A percentile compares a stretch with the other conserved stretches of the same genome.
These are phyloP conservation scores for Spodoptera litura DNA, from an alignment of 1,140 invertebrate genomes.

Conservation along the genomic window DNA sequence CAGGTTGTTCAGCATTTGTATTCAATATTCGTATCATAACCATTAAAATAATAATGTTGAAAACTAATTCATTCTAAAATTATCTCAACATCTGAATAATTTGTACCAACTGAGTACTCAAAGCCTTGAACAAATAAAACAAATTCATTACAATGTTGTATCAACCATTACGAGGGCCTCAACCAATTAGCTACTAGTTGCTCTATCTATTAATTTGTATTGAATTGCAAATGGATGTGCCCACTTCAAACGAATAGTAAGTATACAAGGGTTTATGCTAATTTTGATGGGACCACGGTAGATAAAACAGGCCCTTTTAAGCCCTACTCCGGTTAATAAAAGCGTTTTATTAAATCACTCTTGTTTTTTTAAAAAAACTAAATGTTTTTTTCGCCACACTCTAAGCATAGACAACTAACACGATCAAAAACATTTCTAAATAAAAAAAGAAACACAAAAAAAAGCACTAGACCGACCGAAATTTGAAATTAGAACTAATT, in stretches of 20 bases:
- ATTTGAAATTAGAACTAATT: slow-evolving; percentile 32
- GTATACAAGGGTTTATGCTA: slow-evolving; percentile 31
- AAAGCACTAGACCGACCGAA: background rate
- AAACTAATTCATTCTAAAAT: too few relatives aligned
- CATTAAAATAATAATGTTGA: too few relatives aligned
- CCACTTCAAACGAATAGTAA: slow-evolving; percentile 38
- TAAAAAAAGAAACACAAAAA: background rate
- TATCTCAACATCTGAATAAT: background rate
- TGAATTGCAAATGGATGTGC: slow-evolving; percentile 23
- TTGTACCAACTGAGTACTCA: background rate
- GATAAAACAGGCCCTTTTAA: background rate
- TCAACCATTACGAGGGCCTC: background rate
- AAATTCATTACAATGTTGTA: slow-evolving; percentile 29
- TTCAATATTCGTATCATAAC: too few relatives aligned
- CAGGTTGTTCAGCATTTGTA: too few relatives aligned
- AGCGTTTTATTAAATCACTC: too few relatives aligned
- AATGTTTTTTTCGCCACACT: too few relatives aligned
- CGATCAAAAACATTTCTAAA: background rate
- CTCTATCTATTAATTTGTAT: slow-evolving; percentile 36
- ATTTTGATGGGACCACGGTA: background rate
- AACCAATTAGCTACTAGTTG: slow-evolving; percentile 11
- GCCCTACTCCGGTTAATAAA: too few relatives aligned
- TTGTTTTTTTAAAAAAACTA: too few relatives aligned
- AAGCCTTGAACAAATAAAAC: background rate
- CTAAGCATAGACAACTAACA: too few relatives aligned